Percentiles rank a stretch among this genome's conserved stretches.
These are phyloP conservation scores for Cryptoprocta ferox DNA, from an alignment of 2,797 vertebrate species.

Conservation along the genomic window DNA sequence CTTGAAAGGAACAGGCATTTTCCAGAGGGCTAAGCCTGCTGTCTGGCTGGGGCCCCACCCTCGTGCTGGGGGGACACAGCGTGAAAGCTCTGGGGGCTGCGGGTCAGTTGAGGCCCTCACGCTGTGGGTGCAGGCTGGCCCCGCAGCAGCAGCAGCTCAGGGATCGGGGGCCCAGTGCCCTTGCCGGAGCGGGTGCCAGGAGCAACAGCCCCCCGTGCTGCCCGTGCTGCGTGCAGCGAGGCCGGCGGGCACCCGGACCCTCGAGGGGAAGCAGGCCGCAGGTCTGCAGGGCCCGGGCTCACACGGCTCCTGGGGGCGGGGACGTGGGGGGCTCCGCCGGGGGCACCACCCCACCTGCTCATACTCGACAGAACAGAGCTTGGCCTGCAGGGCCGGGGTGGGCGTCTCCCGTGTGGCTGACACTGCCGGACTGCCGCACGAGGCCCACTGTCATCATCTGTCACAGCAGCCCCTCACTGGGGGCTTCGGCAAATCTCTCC, in stretches of 20 bases:
- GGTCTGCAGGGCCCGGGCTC: accelerated
- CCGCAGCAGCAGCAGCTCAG: too few species aligned
- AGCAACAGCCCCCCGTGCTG: accelerated
- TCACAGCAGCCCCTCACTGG: accelerated
- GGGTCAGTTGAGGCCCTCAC: not conserved
- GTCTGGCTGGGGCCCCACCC: not conserved
- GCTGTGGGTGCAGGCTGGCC: not conserved
- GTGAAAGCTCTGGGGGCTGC: not conserved
- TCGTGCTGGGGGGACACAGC: accelerated
- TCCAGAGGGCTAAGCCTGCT: not conserved
- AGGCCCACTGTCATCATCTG: not conserved
- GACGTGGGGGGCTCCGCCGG: not conserved
- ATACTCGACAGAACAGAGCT: not conserved
- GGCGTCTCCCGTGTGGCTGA: not conserved
- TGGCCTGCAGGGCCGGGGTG: accelerated
- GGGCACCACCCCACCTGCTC: not conserved
- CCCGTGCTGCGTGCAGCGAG: accelerated
- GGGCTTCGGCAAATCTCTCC: accelerated
- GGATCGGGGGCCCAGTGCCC: not conserved
- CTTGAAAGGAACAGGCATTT: not conserved
- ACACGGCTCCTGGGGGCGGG: not conserved
- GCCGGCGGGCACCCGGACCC: accelerated
- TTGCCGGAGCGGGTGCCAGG: not conserved
- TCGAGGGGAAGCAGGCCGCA: not conserved
- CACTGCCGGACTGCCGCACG: accelerated